Evolutionary conservation across 2,113 vertebrate genomes (phyloP).

Genomic region (Lasiurus cinereus): DNA sequence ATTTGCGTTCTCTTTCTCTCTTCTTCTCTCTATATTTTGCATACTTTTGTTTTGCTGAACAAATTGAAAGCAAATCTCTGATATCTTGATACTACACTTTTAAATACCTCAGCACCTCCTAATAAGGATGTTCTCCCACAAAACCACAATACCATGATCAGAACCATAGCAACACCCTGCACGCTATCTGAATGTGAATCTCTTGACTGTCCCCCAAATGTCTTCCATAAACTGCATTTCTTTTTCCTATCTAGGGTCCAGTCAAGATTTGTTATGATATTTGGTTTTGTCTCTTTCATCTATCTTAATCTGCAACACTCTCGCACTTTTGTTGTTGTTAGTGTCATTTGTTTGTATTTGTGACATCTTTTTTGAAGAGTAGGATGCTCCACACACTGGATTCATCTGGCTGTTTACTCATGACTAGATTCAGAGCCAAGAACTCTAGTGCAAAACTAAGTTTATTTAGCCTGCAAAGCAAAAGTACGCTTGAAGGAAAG

Average conservation of each 20-base stretch:
- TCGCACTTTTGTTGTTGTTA: background rate
- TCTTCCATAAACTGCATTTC: background rate
- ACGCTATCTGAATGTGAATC: background rate
- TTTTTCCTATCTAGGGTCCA: background rate
- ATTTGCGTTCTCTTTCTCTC: background rate
- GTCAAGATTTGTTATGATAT: background rate
- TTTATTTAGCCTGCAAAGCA: background rate
- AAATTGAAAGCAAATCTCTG: constrained; percentile 40
- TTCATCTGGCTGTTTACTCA: background rate
- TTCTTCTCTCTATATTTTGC: background rate
- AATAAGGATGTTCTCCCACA: constrained; percentile 46
- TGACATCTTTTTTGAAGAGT: background rate
- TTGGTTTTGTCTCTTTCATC: background rate
- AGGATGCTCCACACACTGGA: background rate
- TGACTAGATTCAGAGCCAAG: background rate
- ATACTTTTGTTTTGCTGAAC: constrained; percentile 41
- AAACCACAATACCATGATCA: constrained; percentile 3
- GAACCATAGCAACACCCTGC: background rate
- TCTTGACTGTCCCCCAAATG: background rate
- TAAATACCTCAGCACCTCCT: constrained; percentile 46
- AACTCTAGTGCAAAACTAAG: background rate
- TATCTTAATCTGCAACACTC: background rate
- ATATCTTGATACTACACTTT: background rate
- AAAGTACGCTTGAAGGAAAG: background rate
- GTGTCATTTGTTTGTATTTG: background rate